Conservation (phyloP, 2,888 invertebrate species). For the Tetanocera ferruginea region DNA sequence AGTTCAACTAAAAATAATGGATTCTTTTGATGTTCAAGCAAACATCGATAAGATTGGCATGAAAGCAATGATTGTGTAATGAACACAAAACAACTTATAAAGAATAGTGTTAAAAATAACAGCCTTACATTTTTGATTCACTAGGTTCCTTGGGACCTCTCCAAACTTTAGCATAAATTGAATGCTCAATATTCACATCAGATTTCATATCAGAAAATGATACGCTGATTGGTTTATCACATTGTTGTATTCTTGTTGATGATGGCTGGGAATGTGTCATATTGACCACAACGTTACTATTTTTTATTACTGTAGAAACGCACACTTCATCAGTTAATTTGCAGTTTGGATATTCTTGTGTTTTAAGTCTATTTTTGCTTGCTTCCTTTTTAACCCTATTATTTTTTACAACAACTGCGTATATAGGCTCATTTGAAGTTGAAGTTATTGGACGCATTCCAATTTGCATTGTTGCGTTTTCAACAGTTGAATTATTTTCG, state of each 20-base stretch:
- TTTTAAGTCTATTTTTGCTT: slow-evolving; percentile 61
- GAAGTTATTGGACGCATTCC: slow-evolving; percentile 30
- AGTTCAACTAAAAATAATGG: slow-evolving; percentile 39
- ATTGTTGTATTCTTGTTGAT: slow-evolving; percentile 41
- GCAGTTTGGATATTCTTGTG: slow-evolving; percentile 44
- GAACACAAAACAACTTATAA: too few species aligned
- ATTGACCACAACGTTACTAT: slow-evolving; percentile 47
- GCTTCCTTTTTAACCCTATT: slow-evolving; percentile 69
- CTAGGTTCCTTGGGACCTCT: slow-evolving; percentile 69
- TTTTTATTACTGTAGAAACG: background rate
- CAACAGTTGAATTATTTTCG: slow-evolving; percentile 64
- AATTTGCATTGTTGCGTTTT: slow-evolving; percentile 49
- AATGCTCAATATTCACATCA: slow-evolving; percentile 61
- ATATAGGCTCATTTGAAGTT: slow-evolving; percentile 60
- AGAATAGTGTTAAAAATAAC: slow-evolving; percentile 20
- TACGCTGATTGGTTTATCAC: slow-evolving; percentile 41
- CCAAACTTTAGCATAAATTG: slow-evolving; percentile 70
- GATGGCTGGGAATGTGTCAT: slow-evolving; percentile 46
- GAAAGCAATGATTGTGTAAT: background rate
- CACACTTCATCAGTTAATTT: background rate
- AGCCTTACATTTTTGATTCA: slow-evolving; percentile 69
- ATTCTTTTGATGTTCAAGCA: slow-evolving; percentile 30
- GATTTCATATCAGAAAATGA: slow-evolving; percentile 49
- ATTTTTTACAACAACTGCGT: slow-evolving; percentile 70
- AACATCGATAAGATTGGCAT: background rate